These are phyloP conservation scores for Bellardia bayeri DNA, from an alignment of 2,888 invertebrate genomes.

Conservation along the genomic window DNA sequence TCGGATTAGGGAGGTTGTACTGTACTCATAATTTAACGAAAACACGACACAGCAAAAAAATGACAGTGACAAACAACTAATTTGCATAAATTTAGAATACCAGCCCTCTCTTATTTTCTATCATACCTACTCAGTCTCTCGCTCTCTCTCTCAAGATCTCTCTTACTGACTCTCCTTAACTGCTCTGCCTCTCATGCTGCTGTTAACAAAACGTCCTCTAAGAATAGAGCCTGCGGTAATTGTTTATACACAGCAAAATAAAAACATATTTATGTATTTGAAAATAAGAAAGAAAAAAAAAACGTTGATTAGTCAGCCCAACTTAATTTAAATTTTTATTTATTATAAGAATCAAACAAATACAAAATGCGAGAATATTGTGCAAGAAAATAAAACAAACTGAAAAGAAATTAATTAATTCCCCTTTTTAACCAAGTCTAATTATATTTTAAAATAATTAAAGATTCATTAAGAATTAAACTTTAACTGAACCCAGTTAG, in stretches of 20 bases:
- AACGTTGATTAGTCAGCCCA: constrained; percentile 59
- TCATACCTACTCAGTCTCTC: neutral
- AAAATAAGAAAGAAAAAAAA: constrained; percentile 30
- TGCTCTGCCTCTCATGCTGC: neutral
- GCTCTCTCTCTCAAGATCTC: neutral
- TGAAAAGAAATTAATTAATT: neutral
- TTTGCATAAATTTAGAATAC: constrained; percentile 63
- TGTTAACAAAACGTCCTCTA: constrained; percentile 10
- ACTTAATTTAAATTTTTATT: neutral
- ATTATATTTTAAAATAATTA: too few species aligned
- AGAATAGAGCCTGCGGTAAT: constrained; percentile 65
- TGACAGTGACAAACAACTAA: constrained; percentile 44
- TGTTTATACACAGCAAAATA: constrained; percentile 7
- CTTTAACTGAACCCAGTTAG: neutral
- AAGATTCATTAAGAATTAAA: neutral
- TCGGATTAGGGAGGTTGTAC: too few species aligned
- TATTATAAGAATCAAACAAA: constrained; percentile 5
- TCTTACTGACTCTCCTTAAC: too few species aligned
- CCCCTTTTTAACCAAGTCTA: too few species aligned
- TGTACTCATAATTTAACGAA: neutral
- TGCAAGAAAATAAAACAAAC: neutral
- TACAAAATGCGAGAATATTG: neutral
- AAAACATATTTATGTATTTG: neutral
- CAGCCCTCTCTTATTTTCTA: constrained; percentile 25
- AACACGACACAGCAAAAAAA: neutral